Evolutionary conservation across 2,113 vertebrate species (phyloP).

Genomic region (Ciconia stormi): DNA sequence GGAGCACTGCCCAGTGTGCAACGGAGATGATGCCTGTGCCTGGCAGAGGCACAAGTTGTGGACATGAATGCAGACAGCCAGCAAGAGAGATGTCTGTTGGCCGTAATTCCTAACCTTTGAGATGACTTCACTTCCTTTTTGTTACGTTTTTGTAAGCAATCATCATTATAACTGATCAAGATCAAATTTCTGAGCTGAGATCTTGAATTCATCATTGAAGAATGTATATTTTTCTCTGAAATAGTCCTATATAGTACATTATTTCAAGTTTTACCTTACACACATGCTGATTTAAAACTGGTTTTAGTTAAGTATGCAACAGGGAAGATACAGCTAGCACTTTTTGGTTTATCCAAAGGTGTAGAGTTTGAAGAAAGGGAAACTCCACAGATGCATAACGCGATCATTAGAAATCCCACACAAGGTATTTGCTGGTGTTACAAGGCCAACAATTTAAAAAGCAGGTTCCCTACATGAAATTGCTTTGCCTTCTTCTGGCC

Average conservation of each 20-base stretch:
- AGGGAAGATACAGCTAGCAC: neutral
- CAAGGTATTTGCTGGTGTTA: neutral
- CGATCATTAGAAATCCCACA: neutral
- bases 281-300: neutral
- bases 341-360: neutral
- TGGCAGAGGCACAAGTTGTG: neutral
- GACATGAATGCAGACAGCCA: neutral
- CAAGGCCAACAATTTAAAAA: neutral
- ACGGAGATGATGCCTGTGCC: neutral
- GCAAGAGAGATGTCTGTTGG: neutral
- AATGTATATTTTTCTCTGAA: neutral
- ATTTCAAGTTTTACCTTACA: neutral
- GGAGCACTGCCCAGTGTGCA: accelerated
- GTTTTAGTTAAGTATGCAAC: neutral
- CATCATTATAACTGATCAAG: neutral
- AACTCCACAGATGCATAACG: neutral
- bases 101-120: neutral
- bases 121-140: neutral
- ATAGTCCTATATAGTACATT: neutral
- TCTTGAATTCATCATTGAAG: neutral
- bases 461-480: neutral
- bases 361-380: neutral
- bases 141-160: neutral
- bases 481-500: neutral
- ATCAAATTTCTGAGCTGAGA: neutral